Percentiles rank a stretch among this genome's conserved stretches.
These are phyloP conservation scores for Zoanthus sansibaricus DNA, from an alignment of 92 coral and sea anemone species.

Conservation along the genomic window DNA sequence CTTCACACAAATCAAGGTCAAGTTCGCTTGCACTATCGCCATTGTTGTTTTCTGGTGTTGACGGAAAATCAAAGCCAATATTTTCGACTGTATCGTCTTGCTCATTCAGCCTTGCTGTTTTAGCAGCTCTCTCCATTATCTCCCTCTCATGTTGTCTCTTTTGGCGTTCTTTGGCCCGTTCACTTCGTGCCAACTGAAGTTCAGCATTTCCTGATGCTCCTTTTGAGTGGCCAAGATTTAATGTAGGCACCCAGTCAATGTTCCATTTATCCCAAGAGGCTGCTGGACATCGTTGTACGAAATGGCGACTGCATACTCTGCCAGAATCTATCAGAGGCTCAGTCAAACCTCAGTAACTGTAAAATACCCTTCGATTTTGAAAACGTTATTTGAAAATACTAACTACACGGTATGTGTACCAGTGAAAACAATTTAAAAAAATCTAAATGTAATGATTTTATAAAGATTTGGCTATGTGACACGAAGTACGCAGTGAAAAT, in stretches of 20 bases:
- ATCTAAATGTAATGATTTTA: too few relatives aligned
- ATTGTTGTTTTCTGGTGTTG: too few relatives aligned
- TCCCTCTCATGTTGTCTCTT: not conserved
- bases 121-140: not conserved
- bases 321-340: not conserved
- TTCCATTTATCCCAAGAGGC: not conserved
- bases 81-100: too few relatives aligned
- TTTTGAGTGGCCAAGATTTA: slow-evolving; percentile 36
- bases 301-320: not conserved
- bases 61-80: not conserved
- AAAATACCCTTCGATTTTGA: too few relatives aligned
- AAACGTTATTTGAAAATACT: too few relatives aligned
- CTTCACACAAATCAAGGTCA: too few relatives aligned
- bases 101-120: not conserved
- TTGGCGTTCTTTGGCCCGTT: not conserved
- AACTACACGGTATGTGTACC: too few relatives aligned
- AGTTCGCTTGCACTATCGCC: too few relatives aligned
- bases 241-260: slow-evolving; percentile 44
- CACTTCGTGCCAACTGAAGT: not conserved
- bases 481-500: too few relatives aligned
- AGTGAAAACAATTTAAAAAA: too few relatives aligned
- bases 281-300: not conserved
- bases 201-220: not conserved
- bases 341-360: not conserved
- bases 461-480: too few relatives aligned